A percentile compares a stretch with the other conserved stretches of the same genome.
These are phyloP conservation scores for Ricordea florida DNA, from an alignment of 92 coral and sea anemone genomes.

Conservation along the genomic window DNA sequence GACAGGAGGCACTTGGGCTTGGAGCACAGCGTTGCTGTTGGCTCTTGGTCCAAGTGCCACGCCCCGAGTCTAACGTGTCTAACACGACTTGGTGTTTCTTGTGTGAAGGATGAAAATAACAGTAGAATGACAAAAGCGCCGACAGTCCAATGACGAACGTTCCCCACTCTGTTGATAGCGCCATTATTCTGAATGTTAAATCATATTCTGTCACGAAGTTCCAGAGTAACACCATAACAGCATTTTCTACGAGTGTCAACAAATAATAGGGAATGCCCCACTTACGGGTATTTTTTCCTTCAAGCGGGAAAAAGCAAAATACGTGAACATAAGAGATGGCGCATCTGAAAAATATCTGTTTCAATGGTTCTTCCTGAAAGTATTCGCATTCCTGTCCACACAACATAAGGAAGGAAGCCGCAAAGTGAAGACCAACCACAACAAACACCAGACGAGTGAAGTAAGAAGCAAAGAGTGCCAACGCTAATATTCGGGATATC, in stretches of 20 bases:
- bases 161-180: slow-evolving; percentile 2
- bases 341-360: slow-evolving; percentile 21
- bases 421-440: slow-evolving; percentile 23
- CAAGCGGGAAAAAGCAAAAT: slow-evolving; percentile 48
- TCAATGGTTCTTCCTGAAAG: slow-evolving; percentile 18
- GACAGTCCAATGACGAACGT: slow-evolving; percentile 16
- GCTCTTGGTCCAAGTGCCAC: no score
- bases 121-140: slow-evolving; percentile 14
- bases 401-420: slow-evolving; percentile 8
- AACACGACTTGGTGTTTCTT: background rate
- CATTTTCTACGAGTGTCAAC: slow-evolving; percentile 17
- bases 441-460: slow-evolving; percentile 29
- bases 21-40: no score
- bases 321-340: slow-evolving; percentile 46
- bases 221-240: slow-evolving; percentile 21
- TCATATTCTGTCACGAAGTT: slow-evolving; percentile 4
- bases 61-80: background rate
- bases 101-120: slow-evolving; percentile 28
- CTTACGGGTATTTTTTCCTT: slow-evolving; percentile 17
- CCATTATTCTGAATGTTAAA: background rate
- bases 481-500: slow-evolving; percentile 46
- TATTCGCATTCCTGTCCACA: slow-evolving; percentile 44
- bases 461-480: slow-evolving; percentile 53
- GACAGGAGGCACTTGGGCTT: no score
- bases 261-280: slow-evolving; percentile 38